These are phyloP conservation scores for Kryphioiulus occultus DNA, from an alignment of 2,888 invertebrate species.

Conservation along the genomic window DNA sequence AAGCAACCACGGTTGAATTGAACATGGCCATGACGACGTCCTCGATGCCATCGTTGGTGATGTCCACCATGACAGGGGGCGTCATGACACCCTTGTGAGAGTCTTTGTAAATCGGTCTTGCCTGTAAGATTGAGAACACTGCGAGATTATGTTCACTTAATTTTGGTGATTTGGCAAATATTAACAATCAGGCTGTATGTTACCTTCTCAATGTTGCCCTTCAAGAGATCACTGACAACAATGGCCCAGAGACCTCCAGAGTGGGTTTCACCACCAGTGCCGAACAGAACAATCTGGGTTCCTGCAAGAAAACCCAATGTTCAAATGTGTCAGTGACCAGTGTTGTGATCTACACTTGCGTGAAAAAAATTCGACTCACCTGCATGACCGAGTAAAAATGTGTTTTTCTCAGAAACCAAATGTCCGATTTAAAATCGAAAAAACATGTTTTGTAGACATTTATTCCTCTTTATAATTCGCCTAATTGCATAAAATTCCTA, in stretches of 20 bases:
- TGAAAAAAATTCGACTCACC: no score
- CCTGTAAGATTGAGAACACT: slow-evolving; percentile 61
- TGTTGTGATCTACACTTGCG: background rate
- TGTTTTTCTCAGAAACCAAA: no score
- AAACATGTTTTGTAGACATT: no score
- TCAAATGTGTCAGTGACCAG: background rate
- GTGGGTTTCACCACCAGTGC: slow-evolving; percentile 77
- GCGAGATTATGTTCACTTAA: background rate
- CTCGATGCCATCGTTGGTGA: slow-evolving; percentile 74
- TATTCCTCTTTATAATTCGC: no score
- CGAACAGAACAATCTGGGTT: slow-evolving; percentile 71
- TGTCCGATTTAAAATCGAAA: no score
- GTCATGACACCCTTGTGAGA: slow-evolving; percentile 72
- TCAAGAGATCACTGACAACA: slow-evolving; percentile 66
- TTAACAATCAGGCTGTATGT: background rate
- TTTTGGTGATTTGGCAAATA: background rate
- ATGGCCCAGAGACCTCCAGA: slow-evolving; percentile 75
- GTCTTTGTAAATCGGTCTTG: slow-evolving; percentile 69
- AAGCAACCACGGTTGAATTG: slow-evolving; percentile 75
- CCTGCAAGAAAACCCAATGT: slow-evolving; percentile 59
- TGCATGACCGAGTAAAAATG: no score
- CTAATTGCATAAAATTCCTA: no score
- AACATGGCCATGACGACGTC: slow-evolving; percentile 78
- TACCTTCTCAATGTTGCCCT: slow-evolving; percentile 62
- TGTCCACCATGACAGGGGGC: slow-evolving; percentile 72